phyloP scores from a whole-genome alignment of 2,888 invertebrate genomes.

The Lamellibrachia columna region DNA sequence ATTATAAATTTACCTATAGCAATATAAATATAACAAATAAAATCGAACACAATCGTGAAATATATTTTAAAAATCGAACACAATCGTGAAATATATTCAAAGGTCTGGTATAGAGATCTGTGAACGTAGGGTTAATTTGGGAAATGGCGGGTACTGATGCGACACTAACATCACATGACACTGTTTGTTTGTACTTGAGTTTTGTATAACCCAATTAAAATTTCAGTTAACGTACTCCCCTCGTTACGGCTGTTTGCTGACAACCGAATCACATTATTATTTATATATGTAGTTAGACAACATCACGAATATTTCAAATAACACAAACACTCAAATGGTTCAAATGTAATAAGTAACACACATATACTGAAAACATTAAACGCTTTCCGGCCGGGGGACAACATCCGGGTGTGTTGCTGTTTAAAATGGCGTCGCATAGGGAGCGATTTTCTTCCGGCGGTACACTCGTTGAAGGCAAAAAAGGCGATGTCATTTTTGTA shows the following conservation, averaged over 20 bases:
- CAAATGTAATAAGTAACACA: background rate
- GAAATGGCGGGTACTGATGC: background rate
- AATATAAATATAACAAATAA: no score
- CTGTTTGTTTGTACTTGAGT: background rate
- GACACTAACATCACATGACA: background rate
- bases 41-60: no score
- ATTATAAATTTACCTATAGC: no score
- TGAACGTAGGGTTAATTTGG: background rate
- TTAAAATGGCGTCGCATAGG: slow-evolving; percentile 35
- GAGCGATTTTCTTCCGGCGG: slow-evolving; percentile 17
- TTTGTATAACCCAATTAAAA: background rate
- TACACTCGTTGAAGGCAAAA: slow-evolving; percentile 42
- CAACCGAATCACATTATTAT: background rate
- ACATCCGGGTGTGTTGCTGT: slow-evolving; percentile 32
- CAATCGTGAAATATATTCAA: no score
- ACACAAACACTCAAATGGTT: background rate
- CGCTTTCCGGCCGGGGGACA: background rate
- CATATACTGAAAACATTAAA: background rate
- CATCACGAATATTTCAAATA: background rate
- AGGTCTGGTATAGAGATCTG: no score
- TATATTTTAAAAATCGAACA: no score
- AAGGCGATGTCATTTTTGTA: slow-evolving; percentile 56
- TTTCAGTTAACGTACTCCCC: background rate
- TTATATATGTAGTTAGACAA: background rate
- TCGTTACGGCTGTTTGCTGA: background rate